phyloP scores from a whole-genome alignment of 2,113 vertebrate genomes.

The Ochotona curzoniae region DNA sequence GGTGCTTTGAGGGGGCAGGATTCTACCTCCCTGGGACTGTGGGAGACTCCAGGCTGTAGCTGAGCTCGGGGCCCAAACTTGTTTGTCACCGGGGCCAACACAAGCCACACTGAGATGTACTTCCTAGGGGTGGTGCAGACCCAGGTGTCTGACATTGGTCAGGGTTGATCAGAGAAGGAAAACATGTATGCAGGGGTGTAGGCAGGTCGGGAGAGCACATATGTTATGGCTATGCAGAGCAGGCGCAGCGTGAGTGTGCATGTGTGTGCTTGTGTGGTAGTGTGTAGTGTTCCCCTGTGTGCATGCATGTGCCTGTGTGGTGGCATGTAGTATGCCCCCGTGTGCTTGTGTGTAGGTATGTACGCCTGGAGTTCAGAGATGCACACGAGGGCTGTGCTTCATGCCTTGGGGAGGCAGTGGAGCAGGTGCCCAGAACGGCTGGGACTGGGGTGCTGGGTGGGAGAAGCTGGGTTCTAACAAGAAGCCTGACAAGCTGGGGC shows the following conservation, averaged over 20 bases:
- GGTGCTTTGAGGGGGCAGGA: not conserved
- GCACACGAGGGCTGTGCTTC: too few species aligned
- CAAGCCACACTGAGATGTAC: too few species aligned
- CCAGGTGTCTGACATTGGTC: not conserved
- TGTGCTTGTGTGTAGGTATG: too few species aligned
- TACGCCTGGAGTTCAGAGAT: too few species aligned
- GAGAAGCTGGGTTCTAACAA: too few species aligned
- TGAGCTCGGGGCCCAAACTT: not conserved
- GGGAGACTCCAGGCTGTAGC: not conserved
- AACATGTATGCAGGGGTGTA: too few species aligned
- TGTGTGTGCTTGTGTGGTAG: not conserved
- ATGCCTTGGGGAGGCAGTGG: too few species aligned
- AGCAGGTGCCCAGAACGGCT: too few species aligned
- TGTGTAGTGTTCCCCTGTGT: not conserved
- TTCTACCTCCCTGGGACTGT: not conserved
- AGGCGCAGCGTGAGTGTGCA: not conserved
- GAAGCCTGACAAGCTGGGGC: not conserved
- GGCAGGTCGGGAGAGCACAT: too few species aligned
- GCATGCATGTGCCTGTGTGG: not conserved
- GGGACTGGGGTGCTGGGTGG: too few species aligned
- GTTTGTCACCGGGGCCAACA: not conserved
- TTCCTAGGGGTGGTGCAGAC: too few species aligned
- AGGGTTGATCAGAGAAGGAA: not conserved
- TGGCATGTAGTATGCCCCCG: not conserved
- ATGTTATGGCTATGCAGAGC: not conserved